phyloP scores from a whole-genome alignment of 2,888 invertebrate species.

The Nebria brevicollis region DNA sequence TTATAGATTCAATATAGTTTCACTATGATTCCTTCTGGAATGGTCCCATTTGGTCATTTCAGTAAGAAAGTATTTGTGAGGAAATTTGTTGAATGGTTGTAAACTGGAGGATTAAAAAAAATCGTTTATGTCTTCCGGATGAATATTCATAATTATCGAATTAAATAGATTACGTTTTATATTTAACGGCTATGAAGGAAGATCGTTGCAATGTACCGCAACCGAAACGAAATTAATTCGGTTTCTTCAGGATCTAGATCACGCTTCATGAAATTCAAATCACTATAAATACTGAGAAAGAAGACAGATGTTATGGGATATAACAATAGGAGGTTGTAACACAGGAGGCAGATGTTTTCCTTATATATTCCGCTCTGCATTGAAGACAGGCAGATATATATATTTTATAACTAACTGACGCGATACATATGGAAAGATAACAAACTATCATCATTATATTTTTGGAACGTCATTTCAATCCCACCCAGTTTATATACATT shows the following conservation, averaged over 20 bases:
- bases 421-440: background rate
- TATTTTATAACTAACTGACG: background rate
- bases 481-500: too few species aligned
- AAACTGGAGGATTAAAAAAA: background rate
- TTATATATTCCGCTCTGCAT: background rate
- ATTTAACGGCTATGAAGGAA: background rate
- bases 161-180: background rate
- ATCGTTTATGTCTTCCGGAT: background rate
- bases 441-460: background rate
- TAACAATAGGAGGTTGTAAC: background rate
- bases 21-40: too few species aligned
- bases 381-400: background rate
- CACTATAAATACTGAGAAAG: slow-evolving; percentile 1
- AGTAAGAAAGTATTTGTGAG: too few species aligned
- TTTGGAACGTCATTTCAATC: background rate
- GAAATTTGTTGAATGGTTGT: too few species aligned
- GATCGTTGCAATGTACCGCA: background rate
- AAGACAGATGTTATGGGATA: background rate
- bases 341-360: background rate
- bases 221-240: background rate
- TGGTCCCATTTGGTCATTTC: too few species aligned
- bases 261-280: slow-evolving; percentile 1
- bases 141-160: background rate
- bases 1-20: too few species aligned
- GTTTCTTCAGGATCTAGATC: background rate